Conservation (phyloP, 1,140 invertebrate species). For the Bombus sylvicola region DNA sequence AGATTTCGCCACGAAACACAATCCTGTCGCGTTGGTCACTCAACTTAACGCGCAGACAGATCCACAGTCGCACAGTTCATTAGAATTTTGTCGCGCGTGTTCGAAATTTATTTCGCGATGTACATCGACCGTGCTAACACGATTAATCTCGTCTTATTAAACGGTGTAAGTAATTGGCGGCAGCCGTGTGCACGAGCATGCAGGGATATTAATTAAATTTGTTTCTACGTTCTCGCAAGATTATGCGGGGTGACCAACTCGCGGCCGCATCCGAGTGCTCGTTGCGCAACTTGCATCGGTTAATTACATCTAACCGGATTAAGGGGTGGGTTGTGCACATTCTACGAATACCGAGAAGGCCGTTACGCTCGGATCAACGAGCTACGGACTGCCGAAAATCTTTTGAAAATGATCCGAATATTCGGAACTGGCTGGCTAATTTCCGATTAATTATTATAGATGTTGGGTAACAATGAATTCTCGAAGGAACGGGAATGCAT, state of each 20-base stretch:
- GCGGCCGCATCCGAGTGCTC: background rate
- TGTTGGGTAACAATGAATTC: no score
- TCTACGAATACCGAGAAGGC: background rate
- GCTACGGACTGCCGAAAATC: background rate
- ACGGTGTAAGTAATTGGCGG: constrained; percentile 7
- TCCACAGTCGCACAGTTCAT: no score
- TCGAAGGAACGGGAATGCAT: no score
- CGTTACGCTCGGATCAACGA: background rate
- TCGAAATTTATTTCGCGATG: background rate
- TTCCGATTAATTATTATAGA: background rate
- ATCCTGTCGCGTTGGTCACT: background rate
- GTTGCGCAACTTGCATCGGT: constrained; percentile 38
- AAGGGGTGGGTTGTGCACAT: constrained; percentile 12
- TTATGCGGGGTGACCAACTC: background rate
- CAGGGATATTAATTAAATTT: constrained; percentile 11
- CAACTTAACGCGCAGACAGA: background rate
- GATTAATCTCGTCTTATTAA: background rate
- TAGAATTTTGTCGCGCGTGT: background rate
- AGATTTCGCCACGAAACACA: no score
- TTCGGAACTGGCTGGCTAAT: background rate
- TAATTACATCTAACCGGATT: constrained; percentile 49
- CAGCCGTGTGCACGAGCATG: background rate
- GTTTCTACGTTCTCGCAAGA: constrained; percentile 17
- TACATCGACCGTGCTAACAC: background rate
- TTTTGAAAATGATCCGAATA: background rate